phyloP scores from a whole-genome alignment of 1,140 invertebrate species.

The Polypedilum pembai region DNA sequence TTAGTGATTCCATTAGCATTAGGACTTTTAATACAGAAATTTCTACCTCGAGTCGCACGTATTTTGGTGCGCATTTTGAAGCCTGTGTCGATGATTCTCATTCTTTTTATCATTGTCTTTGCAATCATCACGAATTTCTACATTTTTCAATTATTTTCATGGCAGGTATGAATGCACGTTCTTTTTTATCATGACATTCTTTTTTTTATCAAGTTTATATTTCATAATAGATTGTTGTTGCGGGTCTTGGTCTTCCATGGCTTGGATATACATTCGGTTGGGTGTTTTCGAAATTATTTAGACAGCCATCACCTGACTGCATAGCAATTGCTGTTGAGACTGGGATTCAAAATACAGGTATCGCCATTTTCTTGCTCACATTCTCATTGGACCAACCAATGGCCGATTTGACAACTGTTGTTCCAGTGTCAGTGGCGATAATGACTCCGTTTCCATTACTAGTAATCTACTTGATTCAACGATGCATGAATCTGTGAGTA shows the following conservation, averaged over 20 bases:
- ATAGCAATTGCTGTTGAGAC: constrained; percentile 88
- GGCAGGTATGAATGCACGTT: constrained; percentile 56
- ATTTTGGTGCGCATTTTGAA: constrained; percentile 74
- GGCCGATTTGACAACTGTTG: constrained; percentile 76
- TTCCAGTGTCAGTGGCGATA: constrained; percentile 81
- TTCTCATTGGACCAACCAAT: constrained; percentile 62
- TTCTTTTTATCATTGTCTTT: constrained; percentile 87
- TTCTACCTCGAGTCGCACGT: constrained; percentile 55
- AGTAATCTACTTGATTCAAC: constrained; percentile 50
- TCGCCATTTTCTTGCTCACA: constrained; percentile 75
- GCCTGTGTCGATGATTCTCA: constrained; percentile 72
- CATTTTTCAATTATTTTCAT: constrained; percentile 83
- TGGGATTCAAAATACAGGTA: constrained; percentile 91
- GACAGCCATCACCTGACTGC: constrained; percentile 57
- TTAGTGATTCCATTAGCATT: constrained; percentile 77
- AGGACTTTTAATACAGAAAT: constrained; percentile 67
- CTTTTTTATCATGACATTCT: background rate
- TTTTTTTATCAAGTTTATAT: constrained; percentile 22
- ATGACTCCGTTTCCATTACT: constrained; percentile 87
- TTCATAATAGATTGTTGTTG: constrained; percentile 59
- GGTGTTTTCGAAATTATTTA: constrained; percentile 50
- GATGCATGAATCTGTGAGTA: constrained; percentile 35
- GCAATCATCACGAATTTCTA: constrained; percentile 86
- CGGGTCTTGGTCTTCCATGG: constrained; percentile 79
- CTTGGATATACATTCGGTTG: constrained; percentile 75